Percentiles rank a stretch among this genome's conserved stretches.
These are phyloP conservation scores for Eucidaris tribuloides DNA, from an alignment of 35 echinoderm and acorn worm species.

Conservation along the genomic window DNA sequence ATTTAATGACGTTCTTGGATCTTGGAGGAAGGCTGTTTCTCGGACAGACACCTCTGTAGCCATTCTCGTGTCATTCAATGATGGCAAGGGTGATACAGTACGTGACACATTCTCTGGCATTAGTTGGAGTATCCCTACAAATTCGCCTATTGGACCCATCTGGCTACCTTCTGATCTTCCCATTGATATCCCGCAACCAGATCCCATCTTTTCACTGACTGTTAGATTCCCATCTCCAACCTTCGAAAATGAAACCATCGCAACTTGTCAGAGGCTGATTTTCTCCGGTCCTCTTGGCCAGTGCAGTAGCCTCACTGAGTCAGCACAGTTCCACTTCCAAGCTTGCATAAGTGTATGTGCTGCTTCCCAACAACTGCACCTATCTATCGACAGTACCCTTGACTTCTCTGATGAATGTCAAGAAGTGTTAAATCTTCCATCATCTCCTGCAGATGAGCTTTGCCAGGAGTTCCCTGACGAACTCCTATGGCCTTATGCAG, in stretches of 20 bases:
- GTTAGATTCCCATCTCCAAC: constrained; percentile 30
- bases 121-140: constrained; percentile 44
- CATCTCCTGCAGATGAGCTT: constrained; percentile 53
- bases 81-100: constrained; percentile 28
- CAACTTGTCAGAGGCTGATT: constrained; percentile 33
- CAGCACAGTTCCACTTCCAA: constrained; percentile 59
- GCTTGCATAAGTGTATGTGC: constrained; percentile 54
- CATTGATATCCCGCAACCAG: constrained; percentile 3
- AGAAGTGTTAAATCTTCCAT: constrained; percentile 19
- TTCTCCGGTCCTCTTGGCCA: constrained; percentile 44
- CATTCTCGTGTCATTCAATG: constrained; percentile 51
- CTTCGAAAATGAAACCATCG: constrained; percentile 21
- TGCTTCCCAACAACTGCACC: neutral
- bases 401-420: constrained; percentile 69
- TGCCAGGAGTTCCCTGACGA: constrained; percentile 60
- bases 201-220: constrained; percentile 9
- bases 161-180: constrained; percentile 54
- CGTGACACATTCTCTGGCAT: constrained; percentile 36
- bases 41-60: constrained; percentile 47
- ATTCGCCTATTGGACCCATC: constrained; percentile 17
- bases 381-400: constrained; percentile 46
- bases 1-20: neutral
- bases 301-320: constrained; percentile 31
- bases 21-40: constrained; percentile 38
- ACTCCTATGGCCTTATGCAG: constrained; percentile 43